Evolutionary conservation across 1,140 invertebrate genomes (phyloP).

Genomic region (Macrobrachium rosenbergii): DNA sequence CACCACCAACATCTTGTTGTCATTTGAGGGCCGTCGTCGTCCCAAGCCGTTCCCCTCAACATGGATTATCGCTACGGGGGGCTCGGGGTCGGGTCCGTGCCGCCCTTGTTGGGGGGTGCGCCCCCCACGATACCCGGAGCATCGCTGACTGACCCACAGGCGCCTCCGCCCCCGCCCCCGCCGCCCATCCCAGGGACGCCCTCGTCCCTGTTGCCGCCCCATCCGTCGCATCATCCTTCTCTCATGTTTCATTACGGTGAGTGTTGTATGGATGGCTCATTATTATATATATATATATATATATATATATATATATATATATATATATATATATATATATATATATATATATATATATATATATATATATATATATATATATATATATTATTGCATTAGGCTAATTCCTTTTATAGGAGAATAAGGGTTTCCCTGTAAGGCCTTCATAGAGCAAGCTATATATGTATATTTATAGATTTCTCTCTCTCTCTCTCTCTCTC

Average conservation of each 20-base stretch:
- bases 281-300: no score
- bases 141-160: constrained; percentile 1
- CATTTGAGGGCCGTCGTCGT: no score
- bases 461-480: no score
- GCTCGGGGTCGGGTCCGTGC: constrained; percentile 39
- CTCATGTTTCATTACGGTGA: constrained; percentile 51
- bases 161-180: not conserved
- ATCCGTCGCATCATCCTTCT: constrained; percentile 43
- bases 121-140: constrained; percentile 4
- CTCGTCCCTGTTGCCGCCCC: constrained; percentile 36
- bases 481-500: no score
- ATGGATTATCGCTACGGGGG: constrained; percentile 36
- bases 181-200: constrained; percentile 29
- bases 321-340: not conserved
- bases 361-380: constrained; percentile 11
- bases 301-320: no score
- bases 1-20: no score
- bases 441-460: no score
- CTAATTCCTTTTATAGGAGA: not conserved
- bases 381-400: constrained; percentile 2
- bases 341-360: constrained; percentile 14
- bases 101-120: constrained; percentile 26
- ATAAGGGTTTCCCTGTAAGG: not conserved
- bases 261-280: not conserved
- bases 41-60: no score